Evolutionary conservation across 2,888 invertebrate genomes (phyloP).

Genomic region (Oxystoma pomonae): DNA sequence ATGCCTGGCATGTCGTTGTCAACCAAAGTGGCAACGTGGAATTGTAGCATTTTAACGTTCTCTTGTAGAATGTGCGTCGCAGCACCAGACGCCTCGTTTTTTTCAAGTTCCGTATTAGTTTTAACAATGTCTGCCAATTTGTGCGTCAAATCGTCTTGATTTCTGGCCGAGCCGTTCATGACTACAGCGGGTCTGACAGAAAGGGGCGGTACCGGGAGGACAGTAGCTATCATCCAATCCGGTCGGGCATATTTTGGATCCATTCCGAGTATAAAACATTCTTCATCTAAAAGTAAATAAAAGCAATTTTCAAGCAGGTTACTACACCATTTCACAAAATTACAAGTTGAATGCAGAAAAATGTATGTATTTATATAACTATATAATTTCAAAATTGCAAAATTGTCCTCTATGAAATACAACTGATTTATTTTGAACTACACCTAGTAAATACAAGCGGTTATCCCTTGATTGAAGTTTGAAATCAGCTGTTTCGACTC

Average conservation of each 20-base stretch:
- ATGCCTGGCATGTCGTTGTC: constrained; percentile 99
- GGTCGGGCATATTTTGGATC: constrained; percentile 96
- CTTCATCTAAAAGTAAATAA: constrained; percentile 70
- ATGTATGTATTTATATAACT: no score
- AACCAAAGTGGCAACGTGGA: constrained; percentile 95
- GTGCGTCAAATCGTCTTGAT: constrained; percentile 98
- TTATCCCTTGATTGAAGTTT: no score
- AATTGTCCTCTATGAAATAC: no score
- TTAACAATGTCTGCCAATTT: constrained; percentile 98
- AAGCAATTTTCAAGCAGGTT: no score
- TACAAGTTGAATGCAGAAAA: no score
- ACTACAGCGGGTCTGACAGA: constrained; percentile 97
- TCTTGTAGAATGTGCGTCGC: constrained; percentile 97
- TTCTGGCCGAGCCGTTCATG: constrained; percentile 98
- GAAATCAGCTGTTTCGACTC: no score
- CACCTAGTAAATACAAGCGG: no score
- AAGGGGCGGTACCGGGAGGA: constrained; percentile 94
- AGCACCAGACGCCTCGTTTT: constrained; percentile 95
- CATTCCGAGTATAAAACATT: constrained; percentile 89
- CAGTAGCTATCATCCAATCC: constrained; percentile 99
- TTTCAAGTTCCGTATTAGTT: constrained; percentile 90
- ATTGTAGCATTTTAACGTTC: constrained; percentile 96
- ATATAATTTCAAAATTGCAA: no score
- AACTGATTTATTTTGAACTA: no score
- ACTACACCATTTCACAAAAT: no score